Conservation (phyloP, 30 jellyfish, hydroid and myxozoan species). For the Hydra vulgaris region DNA sequence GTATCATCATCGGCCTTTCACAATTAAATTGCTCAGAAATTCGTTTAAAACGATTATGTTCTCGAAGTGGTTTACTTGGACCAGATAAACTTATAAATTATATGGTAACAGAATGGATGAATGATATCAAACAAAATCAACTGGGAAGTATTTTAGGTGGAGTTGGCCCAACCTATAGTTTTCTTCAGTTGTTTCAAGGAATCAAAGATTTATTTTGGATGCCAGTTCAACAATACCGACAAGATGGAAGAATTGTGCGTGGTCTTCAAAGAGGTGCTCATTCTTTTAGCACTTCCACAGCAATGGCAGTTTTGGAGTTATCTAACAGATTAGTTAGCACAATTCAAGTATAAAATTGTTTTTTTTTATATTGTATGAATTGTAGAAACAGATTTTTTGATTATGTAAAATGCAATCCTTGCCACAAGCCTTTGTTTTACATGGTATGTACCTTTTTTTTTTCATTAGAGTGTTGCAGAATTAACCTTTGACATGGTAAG, state of each 20-base stretch:
- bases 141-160: constrained; percentile 90
- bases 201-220: constrained; percentile 80
- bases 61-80: constrained; percentile 98
- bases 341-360: constrained; percentile 46
- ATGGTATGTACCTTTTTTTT: not conserved
- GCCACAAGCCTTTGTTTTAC: not conserved
- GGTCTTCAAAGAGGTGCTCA: constrained; percentile 98
- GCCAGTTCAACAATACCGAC: constrained; percentile 97
- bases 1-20: constrained; percentile 84
- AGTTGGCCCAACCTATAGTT: constrained; percentile 93
- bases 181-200: constrained; percentile 92
- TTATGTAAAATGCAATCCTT: not conserved
- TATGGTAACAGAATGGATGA: constrained; percentile 77
- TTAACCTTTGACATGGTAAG: constrained; percentile 95
- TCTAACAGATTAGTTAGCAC: constrained; percentile 77
- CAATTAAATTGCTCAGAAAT: constrained; percentile 88
- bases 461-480: constrained; percentile 79
- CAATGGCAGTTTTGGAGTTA: constrained; percentile 90
- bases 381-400: constrained; percentile 1
- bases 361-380: not conserved
- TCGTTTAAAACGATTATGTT: constrained; percentile 68
- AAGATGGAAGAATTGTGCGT: constrained; percentile 93
- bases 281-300: constrained; percentile 96
- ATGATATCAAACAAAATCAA: constrained; percentile 77
- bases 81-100: constrained; percentile 54